Conservation (phyloP, 2,888 invertebrate species). For the Chalcosyrphus nemorum region DNA sequence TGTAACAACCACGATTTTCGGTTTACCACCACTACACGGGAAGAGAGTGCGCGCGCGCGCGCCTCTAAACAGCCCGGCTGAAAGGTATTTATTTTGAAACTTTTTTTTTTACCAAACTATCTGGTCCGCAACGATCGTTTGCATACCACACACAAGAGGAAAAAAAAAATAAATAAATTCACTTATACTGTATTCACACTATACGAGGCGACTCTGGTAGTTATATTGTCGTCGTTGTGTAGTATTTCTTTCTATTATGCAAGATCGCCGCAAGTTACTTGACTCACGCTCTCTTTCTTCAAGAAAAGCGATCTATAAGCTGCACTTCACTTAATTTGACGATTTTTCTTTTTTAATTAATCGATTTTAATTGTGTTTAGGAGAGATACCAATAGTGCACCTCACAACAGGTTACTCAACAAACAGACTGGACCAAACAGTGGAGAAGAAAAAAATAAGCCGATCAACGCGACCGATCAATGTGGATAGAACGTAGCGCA, state of each 20-base stretch:
- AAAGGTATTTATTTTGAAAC: slow-evolving; percentile 33
- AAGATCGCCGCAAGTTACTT: slow-evolving; percentile 47
- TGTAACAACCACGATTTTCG: slow-evolving; percentile 64
- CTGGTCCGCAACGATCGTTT: slow-evolving; percentile 60
- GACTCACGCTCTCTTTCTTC: slow-evolving; percentile 22
- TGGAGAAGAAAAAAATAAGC: slow-evolving; percentile 13
- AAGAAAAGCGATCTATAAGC: slow-evolving; percentile 25
- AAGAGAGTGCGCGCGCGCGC: slow-evolving; percentile 52
- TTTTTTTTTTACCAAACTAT: slow-evolving; percentile 63
- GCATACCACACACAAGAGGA: slow-evolving; percentile 50
- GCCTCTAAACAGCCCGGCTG: slow-evolving; percentile 57
- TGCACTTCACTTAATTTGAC: slow-evolving; percentile 32
- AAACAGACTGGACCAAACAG: neutral
- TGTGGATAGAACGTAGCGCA: slow-evolving; percentile 75
- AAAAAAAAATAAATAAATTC: slow-evolving; percentile 34
- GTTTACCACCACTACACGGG: slow-evolving; percentile 35
- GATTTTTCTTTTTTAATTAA: slow-evolving; percentile 50
- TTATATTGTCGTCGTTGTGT: slow-evolving; percentile 50
- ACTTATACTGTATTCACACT: slow-evolving; percentile 64
- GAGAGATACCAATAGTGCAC: slow-evolving; percentile 33
- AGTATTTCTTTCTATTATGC: slow-evolving; percentile 64
- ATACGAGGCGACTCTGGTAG: slow-evolving; percentile 34
- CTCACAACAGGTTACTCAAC: slow-evolving; percentile 39
- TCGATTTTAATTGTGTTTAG: slow-evolving; percentile 37
- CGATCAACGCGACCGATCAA: slow-evolving; percentile 58